Percentiles rank a stretch among this genome's conserved stretches.
Evolutionary conservation across 2,888 invertebrate species (phyloP).

Genomic region (Caenorhabditis zanzibari): DNA sequence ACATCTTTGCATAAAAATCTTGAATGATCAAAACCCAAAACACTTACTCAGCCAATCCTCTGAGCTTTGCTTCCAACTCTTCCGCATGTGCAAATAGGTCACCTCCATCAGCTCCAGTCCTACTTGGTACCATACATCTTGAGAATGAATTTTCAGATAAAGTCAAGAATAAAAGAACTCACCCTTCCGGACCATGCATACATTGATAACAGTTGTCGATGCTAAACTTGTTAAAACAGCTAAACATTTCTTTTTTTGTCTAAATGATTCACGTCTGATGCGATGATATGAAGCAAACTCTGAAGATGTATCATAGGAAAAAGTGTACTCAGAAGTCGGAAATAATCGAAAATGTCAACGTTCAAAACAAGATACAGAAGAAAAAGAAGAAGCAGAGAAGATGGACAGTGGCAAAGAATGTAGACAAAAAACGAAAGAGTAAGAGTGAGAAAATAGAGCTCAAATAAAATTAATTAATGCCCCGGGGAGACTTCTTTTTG

Average conservation of each 20-base stretch:
- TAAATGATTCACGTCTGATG: neutral
- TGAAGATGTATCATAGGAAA: too few species aligned
- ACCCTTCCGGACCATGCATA: constrained; percentile 63
- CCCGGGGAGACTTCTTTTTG: constrained; percentile 26
- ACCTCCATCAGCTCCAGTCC: constrained; percentile 35
- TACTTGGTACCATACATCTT: constrained; percentile 63
- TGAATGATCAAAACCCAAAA: constrained; percentile 1
- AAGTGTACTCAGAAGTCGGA: neutral
- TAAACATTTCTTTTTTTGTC: constrained; percentile 13
- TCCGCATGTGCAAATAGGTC: constrained; percentile 44
- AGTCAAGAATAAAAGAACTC: neutral
- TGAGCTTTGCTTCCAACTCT: constrained; percentile 52
- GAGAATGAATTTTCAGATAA: neutral
- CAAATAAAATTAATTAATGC: constrained; percentile 63
- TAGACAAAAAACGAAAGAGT: too few species aligned
- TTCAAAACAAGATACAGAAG: constrained; percentile 16
- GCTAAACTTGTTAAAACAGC: constrained; percentile 42
- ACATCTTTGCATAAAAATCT: neutral
- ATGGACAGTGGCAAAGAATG: too few species aligned
- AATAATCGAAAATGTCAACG: constrained; percentile 8
- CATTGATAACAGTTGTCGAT: constrained; percentile 45
- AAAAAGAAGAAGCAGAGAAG: constrained; percentile 20
- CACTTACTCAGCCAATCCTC: constrained; percentile 54
- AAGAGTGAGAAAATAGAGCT: constrained; percentile 18
- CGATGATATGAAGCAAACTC: neutral